Conservation (phyloP, 2,113 vertebrate species). For the pig (Sus scrofa) region T2T-Sscrofa CM000822.6:2588501-2589000, state of each 20-base stretch:
- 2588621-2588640: too few species aligned
- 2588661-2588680: too few species aligned
- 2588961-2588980: neutral
- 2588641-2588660: too few species aligned
- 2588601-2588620: too few species aligned
- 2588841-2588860: neutral
- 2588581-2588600: too few species aligned
- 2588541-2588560: too few species aligned
- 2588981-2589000: neutral
- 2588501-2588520: too few species aligned
- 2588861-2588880: neutral
- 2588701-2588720: too few species aligned
- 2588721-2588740: too few species aligned
- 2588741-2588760: neutral
- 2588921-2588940: neutral
- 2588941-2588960: neutral
- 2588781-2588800: neutral
- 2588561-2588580: too few species aligned
- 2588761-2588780: neutral
- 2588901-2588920: neutral
- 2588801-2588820: neutral
- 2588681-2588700: too few species aligned
- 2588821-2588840: neutral
- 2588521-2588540: too few species aligned
- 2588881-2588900: neutral